Base-by-base conservation (phyloP, 2,888 invertebrate species). In the Drosophila prostipennis region DNA sequence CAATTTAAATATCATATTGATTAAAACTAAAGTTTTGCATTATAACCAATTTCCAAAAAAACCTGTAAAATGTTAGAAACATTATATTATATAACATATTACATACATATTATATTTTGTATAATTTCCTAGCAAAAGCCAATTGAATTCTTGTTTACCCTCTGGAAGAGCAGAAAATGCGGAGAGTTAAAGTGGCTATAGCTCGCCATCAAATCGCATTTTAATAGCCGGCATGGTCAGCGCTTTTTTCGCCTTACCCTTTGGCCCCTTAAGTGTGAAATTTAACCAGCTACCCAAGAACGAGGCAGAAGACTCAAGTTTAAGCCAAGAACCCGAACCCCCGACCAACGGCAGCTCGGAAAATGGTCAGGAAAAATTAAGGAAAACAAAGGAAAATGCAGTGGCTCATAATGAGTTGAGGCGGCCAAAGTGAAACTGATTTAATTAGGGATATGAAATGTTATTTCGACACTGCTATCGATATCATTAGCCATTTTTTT, bases 221-320 rank as follows among this genome's bases (percentile, higher is more conserved):
- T 84, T 81, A 81, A 81, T 84, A 81, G 80, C 77, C 45, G 26
- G 14, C 42, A 37, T 36, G 34, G 14, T 39, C 52, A 26, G 56
- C 52, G 69, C 26, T 74, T 70, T 46, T 37, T 68, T 59, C 74
- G 67, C 76, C 76, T 80, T 88, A 80, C 80, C 89, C 88, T 88
- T 84, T 89, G 80, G 78, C 84, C 86, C 77, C 74, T 82, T 74
- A 78, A 88, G 89, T 88, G 87, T 88, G 88, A 88, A 88, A 89
- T 88, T 84, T 77, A 71, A 63, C 70, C 73, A 74, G 72, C 37
- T 59, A 53, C 55, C 39, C 29, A 42, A 43, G 26, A 26, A 10
- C 14, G 7, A 23, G 36, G 36, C 48, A 48, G 48, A 34, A n/a
- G 48, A 14, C 23, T 34, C 34, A 19, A 6, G 19, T 16, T 16